Base-by-base conservation (phyloP, 2,888 invertebrate genomes). In the Electrophaes corylata region DNA sequence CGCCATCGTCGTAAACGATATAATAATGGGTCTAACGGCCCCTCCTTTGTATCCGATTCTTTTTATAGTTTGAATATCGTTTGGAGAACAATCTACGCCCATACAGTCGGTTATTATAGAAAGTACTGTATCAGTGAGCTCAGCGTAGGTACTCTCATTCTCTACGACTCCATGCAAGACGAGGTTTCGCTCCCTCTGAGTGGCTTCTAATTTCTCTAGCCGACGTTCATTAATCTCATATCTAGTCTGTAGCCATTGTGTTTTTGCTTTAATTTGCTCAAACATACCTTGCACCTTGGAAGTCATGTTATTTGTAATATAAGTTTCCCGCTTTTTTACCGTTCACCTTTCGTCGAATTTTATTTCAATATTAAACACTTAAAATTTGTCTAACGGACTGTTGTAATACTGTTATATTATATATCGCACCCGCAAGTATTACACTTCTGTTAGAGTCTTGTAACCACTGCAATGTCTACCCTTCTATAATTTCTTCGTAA, bases 401-500 rank as follows among this genome's bases (percentile, higher is more conserved):
- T n/a, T n/a, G n/a, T 20, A 20, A 20, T 20, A 4, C 20, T 26
- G 8, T 26, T 26, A 26, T 26, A 26, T 26, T 26, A 26, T 10
- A 29, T 2, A 29, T 10, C 6, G 8, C 4, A 6, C 10, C 10
- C 10, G 26, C 26, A 29, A 29, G 10, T 29, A 29, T 29, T 10
- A 8, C 8, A 29, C 26, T 6, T 29, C n/a, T n/a, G n/a, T n/a
- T n/a, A n/a, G n/a, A n/a, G n/a, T n/a, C n/a, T 29, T 29, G 1
- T 10, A 6, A 26, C 33, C 12, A 33, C 35, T 11, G n/a, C n/a
- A n/a, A n/a, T n/a, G 12, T 35, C 14, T 12, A 35, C 14, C 35
- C 1, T 16, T 57, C 46, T 16, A 37, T 37, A 2, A 52, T 47
- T 43, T 52, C 57, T 47, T 57, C 51, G 20, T 52, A 52, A 6